Evolutionary conservation across 2,113 vertebrate genomes (phyloP).

Genomic region (Pandion haliaetus): DNA sequence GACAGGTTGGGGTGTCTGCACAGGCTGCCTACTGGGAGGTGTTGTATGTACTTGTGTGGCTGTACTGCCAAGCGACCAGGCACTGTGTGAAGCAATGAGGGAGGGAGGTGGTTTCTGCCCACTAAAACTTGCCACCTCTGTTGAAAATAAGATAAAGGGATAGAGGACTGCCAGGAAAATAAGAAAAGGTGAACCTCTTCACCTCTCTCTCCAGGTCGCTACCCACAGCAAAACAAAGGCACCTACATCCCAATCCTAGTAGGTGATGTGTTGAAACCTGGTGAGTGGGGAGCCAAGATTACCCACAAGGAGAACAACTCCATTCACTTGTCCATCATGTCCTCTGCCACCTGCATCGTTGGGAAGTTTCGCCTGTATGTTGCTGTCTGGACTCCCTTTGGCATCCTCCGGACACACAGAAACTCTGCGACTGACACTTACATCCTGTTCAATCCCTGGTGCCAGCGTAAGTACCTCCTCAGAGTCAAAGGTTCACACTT

Average conservation of each 20-base stretch:
- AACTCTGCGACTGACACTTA: conserved; percentile 79
- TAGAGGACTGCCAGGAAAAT: not conserved
- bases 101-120: not conserved
- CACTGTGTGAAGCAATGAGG: not conserved
- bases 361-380: conserved; percentile 90
- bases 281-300: conserved; percentile 83
- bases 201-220: conserved; percentile 76
- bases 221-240: conserved; percentile 88
- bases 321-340: conserved; percentile 82
- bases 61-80: not conserved
- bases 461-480: conserved; percentile 70
- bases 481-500: not conserved
- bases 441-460: conserved; percentile 96
- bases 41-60: not conserved
- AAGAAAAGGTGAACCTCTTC: not conserved
- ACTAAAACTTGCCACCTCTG: not conserved
- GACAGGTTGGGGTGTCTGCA: not conserved
- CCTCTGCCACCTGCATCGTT: conserved; percentile 82
- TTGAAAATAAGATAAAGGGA: not conserved
- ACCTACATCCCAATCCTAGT: conserved; percentile 86
- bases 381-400: conserved; percentile 85
- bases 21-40: not conserved
- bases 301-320: conserved; percentile 54
- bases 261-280: conserved; percentile 65
- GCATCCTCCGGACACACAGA: conserved; percentile 83